Evolutionary conservation across 2,113 vertebrate species (phyloP), one percentile per base, ranked within the genome.

Genomic region (Indicator indicator): DNA sequence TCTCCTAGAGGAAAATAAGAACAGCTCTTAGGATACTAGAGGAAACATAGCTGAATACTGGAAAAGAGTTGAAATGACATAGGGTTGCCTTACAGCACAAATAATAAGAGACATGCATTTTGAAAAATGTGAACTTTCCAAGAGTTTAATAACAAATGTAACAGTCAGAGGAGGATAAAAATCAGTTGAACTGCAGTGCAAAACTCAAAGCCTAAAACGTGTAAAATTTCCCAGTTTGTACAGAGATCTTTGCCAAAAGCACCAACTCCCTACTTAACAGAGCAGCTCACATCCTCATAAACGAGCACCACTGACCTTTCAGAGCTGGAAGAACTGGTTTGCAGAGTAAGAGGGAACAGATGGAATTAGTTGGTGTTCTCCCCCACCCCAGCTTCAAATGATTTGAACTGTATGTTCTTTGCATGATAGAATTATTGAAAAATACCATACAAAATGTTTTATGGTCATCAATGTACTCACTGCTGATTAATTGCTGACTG

Each of bases 1-100:
- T 99, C 94, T 99, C 99, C 99, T 99, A 88, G 11, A 95, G 91
- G 83, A 91, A 83, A 83, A 94, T 4, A 77, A 81, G 23, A 94
- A 30, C 2, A 88, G 18, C 17, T 83, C 46, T 96, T 69, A 89
- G 9, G 21, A 79, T 50, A 68, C 15, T 52, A 15, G 11, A 96
- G 59, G 24, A 91, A 90, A 85, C 10, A 20, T 54, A 79, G 38
- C 28, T 46, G 38, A 73, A 68, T 33, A 42, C 8, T 38, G 12
- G 5, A 50, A 23, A n/a, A 44, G 2, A 15, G 5, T 7, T 73
- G 6, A 58, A 46, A 74, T 70, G 9, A 48, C 4, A 32, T 27
- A 16, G 0, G 3, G 38, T 30, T 70, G 63, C 6, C 15, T 63
- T 50, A 32, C 5, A 18, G 36, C 21, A 23, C 20, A 54, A 93